These are phyloP conservation scores for Carlito syrichta DNA, from an alignment of 2,113 vertebrate species.

Conservation along the genomic window DNA sequence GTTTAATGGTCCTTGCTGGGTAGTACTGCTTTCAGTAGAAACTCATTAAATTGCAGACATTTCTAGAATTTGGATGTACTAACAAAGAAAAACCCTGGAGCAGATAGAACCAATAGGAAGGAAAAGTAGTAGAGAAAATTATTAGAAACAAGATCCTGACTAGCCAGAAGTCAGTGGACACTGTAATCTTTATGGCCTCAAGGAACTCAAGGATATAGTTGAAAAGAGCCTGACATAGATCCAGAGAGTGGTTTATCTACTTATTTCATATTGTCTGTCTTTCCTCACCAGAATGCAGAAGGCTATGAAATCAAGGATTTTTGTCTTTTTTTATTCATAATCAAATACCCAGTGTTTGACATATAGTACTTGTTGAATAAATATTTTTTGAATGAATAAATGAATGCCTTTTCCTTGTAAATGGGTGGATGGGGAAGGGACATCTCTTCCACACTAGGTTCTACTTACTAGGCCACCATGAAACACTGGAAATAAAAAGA, in stretches of 20 bases:
- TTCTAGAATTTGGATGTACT: conserved; percentile 11
- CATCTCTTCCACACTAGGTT: background rate
- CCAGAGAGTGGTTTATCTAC: background rate
- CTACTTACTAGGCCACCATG: background rate
- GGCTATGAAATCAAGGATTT: background rate
- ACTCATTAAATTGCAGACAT: conserved; percentile 36
- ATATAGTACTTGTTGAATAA: background rate
- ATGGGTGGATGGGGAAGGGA: background rate
- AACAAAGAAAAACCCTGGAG: conserved; percentile 27
- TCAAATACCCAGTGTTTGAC: background rate
- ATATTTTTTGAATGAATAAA: background rate
- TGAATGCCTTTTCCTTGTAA: background rate
- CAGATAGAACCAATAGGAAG: background rate
- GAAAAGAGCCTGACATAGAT: background rate
- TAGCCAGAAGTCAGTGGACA: background rate
- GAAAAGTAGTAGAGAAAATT: conserved; percentile 3
- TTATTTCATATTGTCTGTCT: background rate
- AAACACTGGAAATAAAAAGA: background rate
- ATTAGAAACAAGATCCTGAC: background rate
- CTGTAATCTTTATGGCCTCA: background rate
- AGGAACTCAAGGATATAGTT: background rate
- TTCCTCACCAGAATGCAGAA: background rate
- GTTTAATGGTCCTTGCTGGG: conserved; percentile 14
- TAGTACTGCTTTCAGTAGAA: conserved; percentile 36
- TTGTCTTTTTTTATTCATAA: background rate